Percentiles rank a stretch among this genome's conserved stretches.
phyloP scores from a whole-genome alignment of 2,113 vertebrate species.

The Delphinapterus leucas region DNA sequence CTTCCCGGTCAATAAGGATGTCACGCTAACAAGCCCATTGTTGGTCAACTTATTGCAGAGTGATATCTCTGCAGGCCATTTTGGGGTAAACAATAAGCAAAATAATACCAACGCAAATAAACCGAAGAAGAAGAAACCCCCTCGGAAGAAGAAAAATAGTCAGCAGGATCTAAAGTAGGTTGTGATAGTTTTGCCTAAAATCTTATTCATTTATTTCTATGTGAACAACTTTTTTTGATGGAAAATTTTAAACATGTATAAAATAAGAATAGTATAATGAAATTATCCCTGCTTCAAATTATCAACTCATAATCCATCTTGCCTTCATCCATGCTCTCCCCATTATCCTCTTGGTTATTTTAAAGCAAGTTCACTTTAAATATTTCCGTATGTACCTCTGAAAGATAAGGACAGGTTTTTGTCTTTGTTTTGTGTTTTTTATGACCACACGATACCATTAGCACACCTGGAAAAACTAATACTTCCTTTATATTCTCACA shows the following conservation, averaged over 20 bases:
- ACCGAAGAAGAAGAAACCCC: conserved; percentile 98
- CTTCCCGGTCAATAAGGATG: conserved; percentile 96
- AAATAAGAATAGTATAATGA: conserved; percentile 14
- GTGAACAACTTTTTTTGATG: conserved; percentile 30
- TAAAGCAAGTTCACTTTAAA: conserved; percentile 16
- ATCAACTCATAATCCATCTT: background rate
- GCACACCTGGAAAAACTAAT: background rate
- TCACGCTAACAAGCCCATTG: conserved; percentile 95
- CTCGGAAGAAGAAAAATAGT: conserved; percentile 96
- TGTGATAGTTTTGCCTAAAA: conserved; percentile 62
- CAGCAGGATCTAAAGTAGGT: conserved; percentile 94
- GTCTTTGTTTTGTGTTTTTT: background rate
- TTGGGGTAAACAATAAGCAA: conserved; percentile 96
- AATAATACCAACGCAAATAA: conserved; percentile 90
- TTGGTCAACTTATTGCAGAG: conserved; percentile 98
- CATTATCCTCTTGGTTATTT: conserved; percentile 16
- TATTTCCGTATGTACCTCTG: background rate
- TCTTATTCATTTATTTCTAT: conserved; percentile 57
- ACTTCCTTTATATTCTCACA: background rate
- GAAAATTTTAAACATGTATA: conserved; percentile 37
- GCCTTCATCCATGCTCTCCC: background rate
- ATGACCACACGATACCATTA: background rate
- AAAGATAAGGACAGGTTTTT: background rate
- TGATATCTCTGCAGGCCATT: conserved; percentile 97
- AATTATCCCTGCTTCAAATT: background rate